Base-by-base conservation (phyloP, 1,140 invertebrate genomes). In the Nomia melanderi region DNA sequence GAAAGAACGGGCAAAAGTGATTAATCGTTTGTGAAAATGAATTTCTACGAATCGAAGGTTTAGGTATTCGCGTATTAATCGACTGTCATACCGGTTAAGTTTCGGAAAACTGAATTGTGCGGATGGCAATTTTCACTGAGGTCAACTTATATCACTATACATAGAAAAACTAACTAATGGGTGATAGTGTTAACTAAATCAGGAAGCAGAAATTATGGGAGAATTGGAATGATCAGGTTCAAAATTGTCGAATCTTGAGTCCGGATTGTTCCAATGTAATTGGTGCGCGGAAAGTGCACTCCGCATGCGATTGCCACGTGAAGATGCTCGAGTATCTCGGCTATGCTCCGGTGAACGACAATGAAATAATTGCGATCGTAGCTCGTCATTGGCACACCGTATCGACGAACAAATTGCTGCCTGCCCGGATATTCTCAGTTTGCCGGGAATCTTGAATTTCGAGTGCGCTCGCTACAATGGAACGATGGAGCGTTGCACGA, bases 291-390 rank as follows among this genome's bases (percentile, higher is more conserved):
- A 14, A n/a, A 65, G 71, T 23, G 33, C 64, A 27, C 31, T 70
- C 23, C 8, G 20, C 41, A 31, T 77, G 20, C 20, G 14, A 8
- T 41, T n/a, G 57, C 53, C 56, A 23, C 33, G 75, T 2, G 41
- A 41, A 14, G 12, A 6, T 69, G 36, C 56, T 74, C 11, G 44
- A 64, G 39, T 69, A 44, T 67, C 44, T 39, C 41, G 36, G 8
- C 12, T 33, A 41, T 33, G 36, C 11, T 33, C 44, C 39, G 64
- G n/a, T 23, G 25, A 12, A 59, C 73, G 17, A 25, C 39, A 76
- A 47, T 60, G 64, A 12, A 60, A 50, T 50, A 31, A 54, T 59
- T 36, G 9, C 62, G 3, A 47, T 33, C 29, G 47, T 54, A n/a
- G 11, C 41, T 50, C 56, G 39, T 71, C 59, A 50, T 8, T 20